Base-by-base conservation (phyloP, 1,140 invertebrate species). In the Leptestheria dahalacensis region DNA sequence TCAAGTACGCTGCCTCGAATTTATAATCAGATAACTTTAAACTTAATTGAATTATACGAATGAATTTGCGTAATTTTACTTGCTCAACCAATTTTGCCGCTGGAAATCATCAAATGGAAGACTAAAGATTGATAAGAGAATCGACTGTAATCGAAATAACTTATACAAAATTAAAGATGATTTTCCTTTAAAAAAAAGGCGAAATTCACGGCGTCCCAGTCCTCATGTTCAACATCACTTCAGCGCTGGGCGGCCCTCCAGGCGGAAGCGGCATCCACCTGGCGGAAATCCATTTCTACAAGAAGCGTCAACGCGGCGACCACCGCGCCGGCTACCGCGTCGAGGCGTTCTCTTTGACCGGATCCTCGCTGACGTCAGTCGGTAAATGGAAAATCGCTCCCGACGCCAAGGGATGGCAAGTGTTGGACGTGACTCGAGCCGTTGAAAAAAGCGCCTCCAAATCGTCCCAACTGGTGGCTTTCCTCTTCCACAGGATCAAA, bases 401-500 rank as follows among this genome's bases (percentile, higher is more conserved):
- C 29, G 58, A 52, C n/a, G 23, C 29, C 18, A 48, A 49, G 26
- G 58, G 48, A 51, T 60, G 58, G 58, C 58, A 60, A 60, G 58
- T 60, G 15, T 52, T 51, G 25, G 49, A 60, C 33, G 28, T 60
- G n/a, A 60, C 47, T n/a, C 24, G 11, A 2, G 26, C 58, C 48
- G 58, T 60, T 50, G 10, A 33, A 25, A 1, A n/a, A 48, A 53
- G 15, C 49, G 2, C 15, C 58, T 49, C 28, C n/a, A n/a, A 41
- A 21, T 46, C 28, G 21, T 20, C 53, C n/a, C 56, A 60, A 20
- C 58, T 50, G 18, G 4, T 60, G 21, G 58, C 25, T 49, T 60
- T 60, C 58, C 49, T 33, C 21, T 52, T 60, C 58, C 58, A 60
- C 29, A 29, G 28, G 15, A 49, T 33, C 48, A 50, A 52, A 29